A percentile compares a stretch with the other conserved stretches of the same genome.
phyloP scores from a whole-genome alignment of 2,797 vertebrate genomes.

The Danio aesculapii region DNA sequence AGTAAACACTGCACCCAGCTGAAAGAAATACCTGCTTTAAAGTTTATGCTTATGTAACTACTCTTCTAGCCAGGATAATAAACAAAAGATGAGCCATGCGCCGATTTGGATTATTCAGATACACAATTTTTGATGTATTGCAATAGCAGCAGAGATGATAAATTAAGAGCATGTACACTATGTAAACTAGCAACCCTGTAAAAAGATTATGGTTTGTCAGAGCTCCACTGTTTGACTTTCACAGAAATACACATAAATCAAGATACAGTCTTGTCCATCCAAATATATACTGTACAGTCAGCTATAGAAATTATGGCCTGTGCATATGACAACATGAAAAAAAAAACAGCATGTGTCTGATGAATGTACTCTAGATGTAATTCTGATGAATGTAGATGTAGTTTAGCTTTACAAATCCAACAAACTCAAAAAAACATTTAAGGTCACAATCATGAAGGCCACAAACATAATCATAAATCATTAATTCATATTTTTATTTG shows the following conservation, averaged over 20 bases:
- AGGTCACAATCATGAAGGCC: conserved; percentile 28
- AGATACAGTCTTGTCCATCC: conserved; percentile 13
- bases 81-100: conserved; percentile 9
- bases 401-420: conserved; percentile 37
- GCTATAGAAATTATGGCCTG: conserved; percentile 63
- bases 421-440: conserved; percentile 39
- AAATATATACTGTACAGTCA: conserved; percentile 62
- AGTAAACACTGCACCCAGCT: not conserved
- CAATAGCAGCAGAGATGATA: conserved; percentile 23
- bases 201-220: not conserved
- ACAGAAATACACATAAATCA: conserved; percentile 48
- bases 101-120: not conserved
- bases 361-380: conserved; percentile 23
- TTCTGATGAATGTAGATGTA: conserved; percentile 31
- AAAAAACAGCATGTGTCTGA: conserved; percentile 40
- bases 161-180: conserved; percentile 42
- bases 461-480: not conserved
- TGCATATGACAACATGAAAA: conserved; percentile 64
- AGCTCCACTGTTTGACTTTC: conserved; percentile 52
- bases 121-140: conserved; percentile 34
- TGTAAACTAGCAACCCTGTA: conserved; percentile 32
- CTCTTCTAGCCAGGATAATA: not conserved
- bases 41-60: not conserved
- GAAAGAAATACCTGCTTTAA: not conserved
- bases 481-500: too few relatives aligned